These are phyloP conservation scores for Mimumesa dahlbomi DNA, from an alignment of 2,888 invertebrate genomes.

Conservation along the genomic window DNA sequence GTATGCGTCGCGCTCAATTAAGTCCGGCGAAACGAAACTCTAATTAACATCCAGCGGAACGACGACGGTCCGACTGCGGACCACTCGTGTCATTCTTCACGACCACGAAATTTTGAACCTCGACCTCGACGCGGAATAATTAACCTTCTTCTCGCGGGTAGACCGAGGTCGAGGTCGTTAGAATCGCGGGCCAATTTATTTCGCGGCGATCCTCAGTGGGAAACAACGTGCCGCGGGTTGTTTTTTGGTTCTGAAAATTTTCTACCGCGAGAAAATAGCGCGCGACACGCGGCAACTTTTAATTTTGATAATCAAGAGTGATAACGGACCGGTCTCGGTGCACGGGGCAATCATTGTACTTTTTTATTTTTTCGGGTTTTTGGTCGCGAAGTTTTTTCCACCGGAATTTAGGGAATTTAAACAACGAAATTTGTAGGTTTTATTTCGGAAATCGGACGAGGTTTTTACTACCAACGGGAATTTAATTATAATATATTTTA, in stretches of 20 bases:
- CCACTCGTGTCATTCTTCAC: conserved; percentile 30
- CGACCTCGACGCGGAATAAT: conserved; percentile 41
- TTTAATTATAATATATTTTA: no score
- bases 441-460: no score
- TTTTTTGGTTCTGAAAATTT: no score
- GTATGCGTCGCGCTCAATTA: conserved; percentile 37
- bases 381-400: no score
- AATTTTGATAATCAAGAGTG: conserved; percentile 26
- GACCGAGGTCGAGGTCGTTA: conserved; percentile 38
- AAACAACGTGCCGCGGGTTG: no score
- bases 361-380: no score
- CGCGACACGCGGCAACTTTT: not conserved
- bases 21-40: conserved; percentile 34
- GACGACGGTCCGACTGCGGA: conserved; percentile 3
- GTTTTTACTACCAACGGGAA: no score
- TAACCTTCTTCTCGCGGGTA: conserved; percentile 18
- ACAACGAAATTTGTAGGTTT: no score
- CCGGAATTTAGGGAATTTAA: no score
- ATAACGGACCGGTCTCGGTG: no score
- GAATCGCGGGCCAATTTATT: conserved; percentile 46
- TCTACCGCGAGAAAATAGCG: no score
- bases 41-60: conserved; percentile 49
- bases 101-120: conserved; percentile 42
- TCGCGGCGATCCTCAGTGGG: not conserved
- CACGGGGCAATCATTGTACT: no score